Percentiles rank a stretch among this genome's conserved stretches.
Conservation (phyloP, 2,888 invertebrate species). For the Andrena trimmerana region DNA sequence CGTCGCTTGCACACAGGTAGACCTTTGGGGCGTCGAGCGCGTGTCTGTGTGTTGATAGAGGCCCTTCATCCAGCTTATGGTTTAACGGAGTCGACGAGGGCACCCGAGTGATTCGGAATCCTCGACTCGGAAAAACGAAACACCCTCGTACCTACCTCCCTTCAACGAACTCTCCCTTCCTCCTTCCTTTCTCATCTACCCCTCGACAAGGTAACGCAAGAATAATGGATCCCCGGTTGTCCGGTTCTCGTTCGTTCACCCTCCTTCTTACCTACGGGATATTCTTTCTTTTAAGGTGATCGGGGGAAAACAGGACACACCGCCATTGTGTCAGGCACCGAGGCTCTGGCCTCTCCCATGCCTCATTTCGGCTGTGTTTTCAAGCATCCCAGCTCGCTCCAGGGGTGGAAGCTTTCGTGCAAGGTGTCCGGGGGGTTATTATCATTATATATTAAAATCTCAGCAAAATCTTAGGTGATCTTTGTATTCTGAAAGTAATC, state of each 20-base stretch:
- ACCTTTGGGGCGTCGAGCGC: neutral
- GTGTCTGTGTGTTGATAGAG: constrained; percentile 16
- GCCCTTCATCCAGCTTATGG: constrained; percentile 48
- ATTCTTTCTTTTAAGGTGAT: constrained; percentile 20
- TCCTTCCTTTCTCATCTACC: neutral
- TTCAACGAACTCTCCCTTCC: neutral
- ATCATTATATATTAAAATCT: too few species aligned
- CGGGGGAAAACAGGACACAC: constrained; percentile 28
- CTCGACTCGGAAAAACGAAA: constrained; percentile 60
- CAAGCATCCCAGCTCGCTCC: neutral
- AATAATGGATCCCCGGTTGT: constrained; percentile 44
- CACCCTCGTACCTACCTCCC: constrained; percentile 28
- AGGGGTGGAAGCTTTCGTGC: neutral
- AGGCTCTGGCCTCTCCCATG: neutral
- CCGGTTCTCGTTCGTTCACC: constrained; percentile 11
- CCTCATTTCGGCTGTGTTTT: constrained; percentile 7
- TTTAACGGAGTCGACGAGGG: constrained; percentile 55
- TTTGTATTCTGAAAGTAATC: too few species aligned
- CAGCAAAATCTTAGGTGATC: too few species aligned
- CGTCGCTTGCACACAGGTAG: constrained; percentile 7
- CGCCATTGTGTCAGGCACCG: constrained; percentile 57
- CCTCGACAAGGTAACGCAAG: constrained; percentile 25
- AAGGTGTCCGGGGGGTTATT: too few species aligned
- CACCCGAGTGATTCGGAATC: constrained; percentile 47
- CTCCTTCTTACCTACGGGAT: constrained; percentile 14